phyloP scores from a whole-genome alignment of 2,888 invertebrate genomes.

The Drosophila histrio region DNA sequence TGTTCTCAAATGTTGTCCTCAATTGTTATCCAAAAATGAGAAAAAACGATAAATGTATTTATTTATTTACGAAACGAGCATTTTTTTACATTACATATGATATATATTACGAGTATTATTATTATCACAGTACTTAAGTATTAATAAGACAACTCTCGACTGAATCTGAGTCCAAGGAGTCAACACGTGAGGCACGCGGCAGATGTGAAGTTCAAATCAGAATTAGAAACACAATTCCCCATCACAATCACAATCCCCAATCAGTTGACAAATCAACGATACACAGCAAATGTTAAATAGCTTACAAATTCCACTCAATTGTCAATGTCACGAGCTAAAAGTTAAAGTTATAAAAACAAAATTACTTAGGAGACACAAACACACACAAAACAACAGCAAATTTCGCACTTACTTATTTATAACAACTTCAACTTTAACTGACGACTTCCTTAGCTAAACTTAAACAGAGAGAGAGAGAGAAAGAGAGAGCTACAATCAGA shows the following conservation, averaged over 20 bases:
- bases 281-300: constrained; percentile 53
- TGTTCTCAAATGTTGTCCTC: constrained; percentile 77
- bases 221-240: constrained; percentile 33
- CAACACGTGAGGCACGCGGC: constrained; percentile 35
- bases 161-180: constrained; percentile 35
- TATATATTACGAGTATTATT: constrained; percentile 38
- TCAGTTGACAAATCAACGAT: constrained; percentile 7
- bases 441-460: background rate
- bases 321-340: constrained; percentile 25
- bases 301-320: constrained; percentile 14
- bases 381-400: background rate
- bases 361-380: constrained; percentile 5
- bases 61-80: constrained; percentile 69
- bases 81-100: constrained; percentile 46
- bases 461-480: background rate
- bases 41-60: constrained; percentile 57
- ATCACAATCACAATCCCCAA: constrained; percentile 49
- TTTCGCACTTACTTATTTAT: constrained; percentile 23
- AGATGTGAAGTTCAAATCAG: constrained; percentile 65
- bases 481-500: too few relatives aligned
- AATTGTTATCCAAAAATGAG: constrained; percentile 64
- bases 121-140: constrained; percentile 28
- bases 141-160: constrained; percentile 34
- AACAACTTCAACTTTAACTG: constrained; percentile 11
- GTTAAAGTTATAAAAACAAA: constrained; percentile 20